Base-by-base conservation (phyloP, 2,797 vertebrate species). In the Columba guinea region DNA sequence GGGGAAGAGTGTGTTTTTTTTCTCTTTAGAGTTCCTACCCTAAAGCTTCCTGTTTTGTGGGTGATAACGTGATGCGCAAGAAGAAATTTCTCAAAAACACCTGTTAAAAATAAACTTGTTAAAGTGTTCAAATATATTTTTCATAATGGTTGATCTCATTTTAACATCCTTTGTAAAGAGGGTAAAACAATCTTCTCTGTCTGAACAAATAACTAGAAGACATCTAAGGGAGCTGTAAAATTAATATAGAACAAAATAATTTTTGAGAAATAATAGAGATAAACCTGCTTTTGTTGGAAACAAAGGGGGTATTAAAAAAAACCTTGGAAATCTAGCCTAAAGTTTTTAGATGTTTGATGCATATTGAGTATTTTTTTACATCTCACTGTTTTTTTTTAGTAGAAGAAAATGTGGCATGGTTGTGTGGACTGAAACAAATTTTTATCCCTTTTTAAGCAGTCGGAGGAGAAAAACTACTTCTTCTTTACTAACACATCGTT, bases 1-100 rank as follows among this genome's bases (percentile, higher is more conserved):
- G 35, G 67, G 32, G 44, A 37, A 70, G 44, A 79, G 67, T 56
- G 80, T 26, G 16, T 46, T 46, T 46, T 20, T 46, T 46, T 46
- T 46, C 93, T 81, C 26, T 89, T 53, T 59, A 20, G 44, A 91
- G 48, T 67, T 67, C 8, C n/a, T 62, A 2, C 91, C 30, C 84
- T 83, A 70, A 84, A 73, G 21, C 83, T 95, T 97, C 92, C 92
- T 96, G 76, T 91, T 96, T 93, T 82, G 32, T 71, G 64, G n/a
- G 79, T 70, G 18, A 78, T 55, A 87, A 48, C 37, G 26, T 67
- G 30, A 28, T 23, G 2, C 78, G 21, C 59, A 16, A 51, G 14
- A 74, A 79, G 63, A 84, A 62, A 44, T 81, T 90, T 93, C 60
- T 91, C 32, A 83, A 59, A 93, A 92, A 63, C 30, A 11, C 1